Evolutionary conservation across 1,140 invertebrate genomes (phyloP), one percentile per base, ranked within the genome.

Genomic region (Leptonema lineaticorne): DNA sequence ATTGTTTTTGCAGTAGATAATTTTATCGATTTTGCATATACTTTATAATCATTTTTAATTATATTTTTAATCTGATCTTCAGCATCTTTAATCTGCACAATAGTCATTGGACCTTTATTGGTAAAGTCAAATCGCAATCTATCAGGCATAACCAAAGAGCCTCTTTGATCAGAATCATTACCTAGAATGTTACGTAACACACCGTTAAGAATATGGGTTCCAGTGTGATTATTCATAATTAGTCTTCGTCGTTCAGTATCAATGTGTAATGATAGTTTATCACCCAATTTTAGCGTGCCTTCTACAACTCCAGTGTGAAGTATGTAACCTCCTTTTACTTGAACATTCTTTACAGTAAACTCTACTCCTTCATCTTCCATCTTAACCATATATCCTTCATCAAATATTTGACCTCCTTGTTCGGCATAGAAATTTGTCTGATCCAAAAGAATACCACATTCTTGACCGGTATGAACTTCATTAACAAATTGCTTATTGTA

Each of bases 171-270:
- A 45, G 94, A 90, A 75, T 97, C 94, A 69, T 88, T 89, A 8
- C 92, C 90, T 18, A 99, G 81, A 53, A 99, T 93, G 78, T 89
- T 88, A 58, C 97, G 85, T 37, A 99, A 83, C 26, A 94, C 95
- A 83, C 92, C 95, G 84, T 99, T 99, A 0, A 99, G 83, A 53
- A 96, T 88, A 82, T 99, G 98, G 0, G 98, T 99, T 24, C 94
- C 98, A 22, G 97, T 99, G 76, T 99, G 98, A 82, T 99, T 99
- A 75, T 94, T 97, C 98, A 99, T 99, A 22, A 99, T 85, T 5
- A 93, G 79, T 73, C 90, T 85, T 76, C 96, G 84, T 67, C 96
- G 86, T 73, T 89, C 85, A 60, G 87, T 88, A 81, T 99, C 96
- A 68, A 99, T 85, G 69, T 90, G 86, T 14, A 97, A 81, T 62